Evolutionary conservation across 2,888 invertebrate species (phyloP), one percentile per base, ranked within the genome.

Genomic region (Sepioteuthis lessoniana): DNA sequence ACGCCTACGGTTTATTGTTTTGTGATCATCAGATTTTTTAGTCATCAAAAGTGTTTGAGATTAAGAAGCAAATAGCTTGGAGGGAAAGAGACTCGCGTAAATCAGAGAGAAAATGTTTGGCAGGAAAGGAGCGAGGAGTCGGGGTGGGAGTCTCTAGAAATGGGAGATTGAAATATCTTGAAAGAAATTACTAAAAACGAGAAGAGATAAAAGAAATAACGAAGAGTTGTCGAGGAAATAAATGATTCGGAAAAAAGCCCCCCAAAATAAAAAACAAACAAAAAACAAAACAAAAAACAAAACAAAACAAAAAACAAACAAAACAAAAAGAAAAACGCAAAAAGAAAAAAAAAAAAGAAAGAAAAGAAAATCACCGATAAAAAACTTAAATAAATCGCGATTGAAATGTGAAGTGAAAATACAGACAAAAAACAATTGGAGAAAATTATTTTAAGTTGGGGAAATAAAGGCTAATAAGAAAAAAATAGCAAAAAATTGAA

Each of bases 11-110:
- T 76, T 76, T 76, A 76, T 76, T 76, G 76, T 76, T 76, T 76
- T 76, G 76, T 19, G 76, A 76, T 76, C 19, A 76, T 13, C n/a
- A n/a, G n/a, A n/a, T 76, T 76, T 76, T 76, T n/a, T 35, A 76
- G 76, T 76, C 76, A n/a, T 76, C 76, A 76, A 76, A 76, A 76
- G 76, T 76, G 76, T 76, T 76, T 76, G 76, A 76, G 76, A 76
- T 76, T 76, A 76, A 76, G 76, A 76, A 76, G 25, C 21, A 76
- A 76, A 76, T 76, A 76, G 76, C 76, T 76, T n/a, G 76, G 16
- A 16, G 76, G 35, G n/a, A 76, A 76, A 76, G 16, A 13, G 76
- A 76, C 76, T n/a, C 35, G n/a, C 35, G 35, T 35, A n/a, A n/a
- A n/a, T 76, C 76, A 16, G 76, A 76, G 35, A 13, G 35, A 35